Evolutionary conservation across 2,797 vertebrate genomes (phyloP).

Genomic region (Gymnocypris eckloni): DNA sequence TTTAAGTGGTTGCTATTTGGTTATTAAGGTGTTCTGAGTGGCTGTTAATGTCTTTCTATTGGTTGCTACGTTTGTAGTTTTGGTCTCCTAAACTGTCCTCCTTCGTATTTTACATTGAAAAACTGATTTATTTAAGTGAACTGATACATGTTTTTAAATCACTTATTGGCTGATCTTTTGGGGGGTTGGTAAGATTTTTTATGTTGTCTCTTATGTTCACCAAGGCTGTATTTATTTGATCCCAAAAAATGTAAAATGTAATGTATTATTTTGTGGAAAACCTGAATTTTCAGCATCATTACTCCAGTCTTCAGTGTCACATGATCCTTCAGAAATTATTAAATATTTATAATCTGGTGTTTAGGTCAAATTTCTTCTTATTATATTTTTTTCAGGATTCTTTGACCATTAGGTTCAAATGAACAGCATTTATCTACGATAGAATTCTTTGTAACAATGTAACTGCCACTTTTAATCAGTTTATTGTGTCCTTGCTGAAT

Average conservation of each 20-base stretch:
- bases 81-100: not conserved
- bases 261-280: not conserved
- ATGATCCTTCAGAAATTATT: not conserved
- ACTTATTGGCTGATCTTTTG: not conserved
- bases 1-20: not conserved
- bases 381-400: not conserved
- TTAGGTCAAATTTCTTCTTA: not conserved
- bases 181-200: not conserved
- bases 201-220: not conserved
- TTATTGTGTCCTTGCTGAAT: not conserved
- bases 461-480: not conserved
- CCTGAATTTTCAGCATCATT: not conserved
- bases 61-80: not conserved
- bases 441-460: not conserved
- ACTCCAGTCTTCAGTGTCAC: not conserved
- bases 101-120: not conserved
- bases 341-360: too few species aligned
- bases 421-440: not conserved
- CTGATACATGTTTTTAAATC: not conserved
- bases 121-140: too few species aligned
- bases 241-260: not conserved
- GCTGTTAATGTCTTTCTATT: not conserved
- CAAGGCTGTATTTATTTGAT: not conserved
- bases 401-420: not conserved
- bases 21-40: not conserved